Base-by-base conservation (phyloP, 2,113 vertebrate species). In the Isichthys henryi region DNA sequence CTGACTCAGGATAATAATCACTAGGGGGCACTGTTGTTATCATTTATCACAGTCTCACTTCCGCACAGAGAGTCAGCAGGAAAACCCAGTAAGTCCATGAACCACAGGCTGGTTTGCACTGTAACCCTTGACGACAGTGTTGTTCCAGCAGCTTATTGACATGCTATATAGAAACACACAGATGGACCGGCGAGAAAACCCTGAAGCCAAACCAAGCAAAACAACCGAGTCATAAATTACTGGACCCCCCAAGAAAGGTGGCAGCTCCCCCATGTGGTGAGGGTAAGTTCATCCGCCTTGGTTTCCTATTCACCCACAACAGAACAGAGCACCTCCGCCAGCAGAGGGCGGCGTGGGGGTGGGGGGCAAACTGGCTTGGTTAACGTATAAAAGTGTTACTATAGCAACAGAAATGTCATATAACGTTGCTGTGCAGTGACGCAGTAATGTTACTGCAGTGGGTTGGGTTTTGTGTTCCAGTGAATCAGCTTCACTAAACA, bases 391-490 rank as follows among this genome's bases (percentile, higher is more conserved):
- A 85, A 85, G 83, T 46, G 83, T 85, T 85, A 85, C 83, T 85
- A 85, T 85, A 85, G 83, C 83, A 85, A 85, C 83, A n/a, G 45
- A 85, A 85, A 85, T 48, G 45, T 48, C 83, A 85, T 85, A 49
- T 27, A 85, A 15, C 23, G 83, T 31, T 48, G 43, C 83, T 35
- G 21, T 43, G 46, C 27, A 39, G 31, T 39, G 17, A 77, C 1
- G 13, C n/a, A 1, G 46, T 48, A n/a, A 84, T 50, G 48, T 27
- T 48, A n/a, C 21, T 0, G 21, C 46, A 48, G n/a, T 50, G 21
- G 23, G 9, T 27, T n/a, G 48, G 80, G 48, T 85, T 48, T n/a
- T 23, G 19, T 49, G 23, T n/a, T 85, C n/a, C 11, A 0, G 45
- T 17, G 23, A 49, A 85, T 84, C 21, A 49, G 45, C 43, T 48